Evolutionary conservation across 2,888 invertebrate genomes (phyloP), one percentile per base, ranked within the genome.

Genomic region (Noctua fimbriata): DNA sequence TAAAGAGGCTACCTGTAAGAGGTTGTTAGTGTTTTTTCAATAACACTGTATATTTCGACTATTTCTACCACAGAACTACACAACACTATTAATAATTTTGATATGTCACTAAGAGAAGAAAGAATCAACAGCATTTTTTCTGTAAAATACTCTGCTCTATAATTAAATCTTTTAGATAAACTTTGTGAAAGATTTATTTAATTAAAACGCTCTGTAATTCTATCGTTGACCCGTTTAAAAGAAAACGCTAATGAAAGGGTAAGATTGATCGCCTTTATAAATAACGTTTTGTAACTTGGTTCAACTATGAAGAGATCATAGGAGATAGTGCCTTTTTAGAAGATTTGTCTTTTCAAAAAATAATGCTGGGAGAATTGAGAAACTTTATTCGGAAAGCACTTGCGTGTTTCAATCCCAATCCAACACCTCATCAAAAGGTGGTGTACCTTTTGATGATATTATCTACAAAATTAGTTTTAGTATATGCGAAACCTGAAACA

Each of bases 121-220:
- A n/a, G n/a, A n/a, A 16, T 21, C 36, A 10, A 24, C 24, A 58
- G 12, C 14, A 65, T 63, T 52, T 81, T 73, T 81, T 49, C 32
- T 60, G 21, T 7, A 21, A 73, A 74, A 1, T n/a, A 6, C 9
- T 66, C 44, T 44, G 10, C 44, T 82, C 49, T 52, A 60, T 82
- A 70, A 86, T 86, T 66, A 86, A 44, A 70, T 49, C 44, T 65
- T 73, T 69, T 5, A 86, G 65, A 81, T 81, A 73, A 82, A 65
- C 82, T 82, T 65, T 36, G 82, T 60, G 28, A 69, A 65, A 82
- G 74, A 82, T 82, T 82, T 86, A 65, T 82, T 70, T 69, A 60
- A 76, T 69, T 81, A 88, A 73, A 82, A 74, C n/a, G 44, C 86
- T 70, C 21, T 69, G 82, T 86, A 82, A 81, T 72, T 85, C 69